A percentile compares a stretch with the other conserved stretches of the same genome.
These are phyloP conservation scores for Pyrrhia umbra DNA, from an alignment of 2,888 invertebrate species.

Conservation along the genomic window DNA sequence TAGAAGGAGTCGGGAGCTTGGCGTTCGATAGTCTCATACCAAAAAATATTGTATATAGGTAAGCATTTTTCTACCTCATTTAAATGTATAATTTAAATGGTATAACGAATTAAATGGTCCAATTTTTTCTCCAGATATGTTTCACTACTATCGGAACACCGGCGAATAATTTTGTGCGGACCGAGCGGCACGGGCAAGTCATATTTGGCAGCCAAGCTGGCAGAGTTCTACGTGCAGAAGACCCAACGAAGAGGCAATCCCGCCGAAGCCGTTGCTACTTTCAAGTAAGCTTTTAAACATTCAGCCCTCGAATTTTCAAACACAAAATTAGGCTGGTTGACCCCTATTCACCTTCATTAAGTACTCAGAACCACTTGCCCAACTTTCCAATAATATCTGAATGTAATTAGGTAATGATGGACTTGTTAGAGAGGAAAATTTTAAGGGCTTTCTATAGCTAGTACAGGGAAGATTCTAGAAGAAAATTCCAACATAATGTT, in stretches of 20 bases:
- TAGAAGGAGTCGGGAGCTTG: conserved; percentile 95
- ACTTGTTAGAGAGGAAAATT: too few species aligned
- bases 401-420: too few species aligned
- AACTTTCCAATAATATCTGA: too few species aligned
- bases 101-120: too few species aligned
- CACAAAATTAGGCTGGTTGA: too few species aligned
- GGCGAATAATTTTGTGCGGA: conserved; percentile 98
- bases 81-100: too few species aligned
- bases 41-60: conserved; percentile 98
- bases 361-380: too few species aligned
- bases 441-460: too few species aligned
- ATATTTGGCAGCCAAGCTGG: conserved; percentile 97
- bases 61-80: conserved; percentile 67
- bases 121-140: conserved; percentile 90
- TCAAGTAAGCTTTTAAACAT: conserved; percentile 92
- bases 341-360: too few species aligned
- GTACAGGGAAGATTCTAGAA: too few species aligned
- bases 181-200: conserved; percentile 99
- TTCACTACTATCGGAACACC: conserved; percentile 96
- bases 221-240: conserved; percentile 97
- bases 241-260: conserved; percentile 94
- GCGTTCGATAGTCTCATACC: conserved; percentile 99
- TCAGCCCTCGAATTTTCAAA: too few species aligned
- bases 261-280: conserved; percentile 97
- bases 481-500: too few species aligned